Evolutionary conservation across 2,113 vertebrate genomes (phyloP), one percentile per base, ranked within the genome.

Genomic region (Formicarius rufipectus): DNA sequence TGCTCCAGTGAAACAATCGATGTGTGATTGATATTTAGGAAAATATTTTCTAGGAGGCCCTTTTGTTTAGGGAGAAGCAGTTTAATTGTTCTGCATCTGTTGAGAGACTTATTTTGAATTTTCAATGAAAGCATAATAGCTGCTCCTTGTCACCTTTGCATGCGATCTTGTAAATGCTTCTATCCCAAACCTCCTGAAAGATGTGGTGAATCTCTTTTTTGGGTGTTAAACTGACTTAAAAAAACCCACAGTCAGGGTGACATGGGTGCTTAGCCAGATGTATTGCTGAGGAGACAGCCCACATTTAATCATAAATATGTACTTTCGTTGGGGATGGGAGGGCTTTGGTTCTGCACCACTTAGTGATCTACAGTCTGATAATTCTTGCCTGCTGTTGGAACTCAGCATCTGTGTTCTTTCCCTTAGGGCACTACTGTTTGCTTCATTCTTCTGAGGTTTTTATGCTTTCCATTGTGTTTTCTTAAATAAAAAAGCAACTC

Each of bases 401-500:
- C 7, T 2, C 47, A 62, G 75, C 23, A n/a, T 95, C 71, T 80
- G 67, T 94, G 73, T 81, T 86, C 56, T 49, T 88, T 86, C 68
- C 24, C 33, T 90, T 93, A 69, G 89, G 95, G 93, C 67, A 79
- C n/a, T 71, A 33, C 64, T 91, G 88, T 89, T 53, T 92, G 28
- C 35, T 85, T 94, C 90, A 89, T 94, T 94, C 78, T 91, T 77
- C 72, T 42, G 82, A 91, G 53, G 33, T 62, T 93, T 96, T 92
- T 84, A 14, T 93, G 77, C 80, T 90, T 92, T 71, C 88, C 81
- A 92, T 87, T 96, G 95, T 97, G 93, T 95, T 88, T 91, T 95
- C 56, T 95, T 89, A 88, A 96, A 95, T 88, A 35, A 94, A 91
- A 87, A 84, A 49, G 53, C 62, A 74, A 45, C 88, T 82, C 76